Conservation (phyloP, 2,113 vertebrate species). For the Catharus fuscescens region DNA sequence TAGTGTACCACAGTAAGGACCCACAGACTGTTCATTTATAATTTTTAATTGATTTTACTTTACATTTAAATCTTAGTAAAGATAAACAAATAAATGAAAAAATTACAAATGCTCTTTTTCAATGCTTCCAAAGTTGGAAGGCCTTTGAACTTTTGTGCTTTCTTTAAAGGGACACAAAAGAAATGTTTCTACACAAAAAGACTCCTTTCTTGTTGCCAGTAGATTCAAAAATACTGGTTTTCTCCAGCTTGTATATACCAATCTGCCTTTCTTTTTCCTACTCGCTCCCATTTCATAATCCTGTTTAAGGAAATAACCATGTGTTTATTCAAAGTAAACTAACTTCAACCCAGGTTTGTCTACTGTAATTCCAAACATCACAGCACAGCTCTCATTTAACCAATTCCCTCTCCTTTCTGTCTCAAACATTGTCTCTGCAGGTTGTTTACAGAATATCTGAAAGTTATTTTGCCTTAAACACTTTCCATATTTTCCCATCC, state of each 20-base stretch:
- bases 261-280: neutral
- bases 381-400: neutral
- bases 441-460: neutral
- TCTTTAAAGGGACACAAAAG: constrained; percentile 3
- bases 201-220: constrained; percentile 4
- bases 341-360: neutral
- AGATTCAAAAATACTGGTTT: neutral
- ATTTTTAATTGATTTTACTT: neutral
- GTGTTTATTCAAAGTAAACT: neutral
- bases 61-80: neutral
- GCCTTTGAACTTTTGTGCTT: constrained; percentile 10
- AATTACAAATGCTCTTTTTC: neutral
- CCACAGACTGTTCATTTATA: neutral
- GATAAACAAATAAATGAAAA: constrained; percentile 2
- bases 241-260: neutral
- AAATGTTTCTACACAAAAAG: neutral
- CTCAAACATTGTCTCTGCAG: neutral
- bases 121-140: neutral
- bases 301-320: neutral
- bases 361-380: neutral
- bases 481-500: neutral
- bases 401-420: neutral
- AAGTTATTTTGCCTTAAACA: neutral
- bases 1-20: neutral
- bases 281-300: neutral